phyloP scores from a whole-genome alignment of 1,140 invertebrate genomes.

The Zaprionus nigranus region DNA sequence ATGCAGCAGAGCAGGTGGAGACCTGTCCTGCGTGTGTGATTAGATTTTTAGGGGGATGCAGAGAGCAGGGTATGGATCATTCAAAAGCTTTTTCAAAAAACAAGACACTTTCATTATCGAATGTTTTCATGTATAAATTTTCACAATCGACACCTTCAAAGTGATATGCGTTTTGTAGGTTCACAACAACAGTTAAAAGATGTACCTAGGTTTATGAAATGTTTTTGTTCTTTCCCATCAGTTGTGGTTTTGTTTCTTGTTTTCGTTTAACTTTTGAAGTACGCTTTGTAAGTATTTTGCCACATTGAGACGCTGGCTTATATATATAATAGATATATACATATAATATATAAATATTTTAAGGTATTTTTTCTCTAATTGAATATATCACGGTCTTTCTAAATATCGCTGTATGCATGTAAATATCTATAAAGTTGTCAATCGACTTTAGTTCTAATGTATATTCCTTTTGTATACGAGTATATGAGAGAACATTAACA shows the following conservation, averaged over 20 bases:
- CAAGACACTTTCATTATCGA: slow-evolving; percentile 42
- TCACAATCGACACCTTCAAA: slow-evolving; percentile 60
- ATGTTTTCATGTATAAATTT: slow-evolving; percentile 45
- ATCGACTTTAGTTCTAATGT: slow-evolving; percentile 59
- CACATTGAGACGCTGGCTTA: slow-evolving; percentile 69
- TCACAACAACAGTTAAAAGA: slow-evolving; percentile 72
- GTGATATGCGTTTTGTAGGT: slow-evolving; percentile 76
- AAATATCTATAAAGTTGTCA: slow-evolving; percentile 78
- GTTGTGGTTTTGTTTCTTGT: slow-evolving; percentile 8
- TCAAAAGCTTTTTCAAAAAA: slow-evolving; percentile 37
- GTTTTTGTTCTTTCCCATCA: slow-evolving; percentile 33
- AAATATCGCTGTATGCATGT: slow-evolving; percentile 80
- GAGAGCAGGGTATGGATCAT: background rate
- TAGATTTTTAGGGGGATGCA: background rate
- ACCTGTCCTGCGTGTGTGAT: background rate
- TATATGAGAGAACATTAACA: slow-evolving; percentile 61
- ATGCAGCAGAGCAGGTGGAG: background rate
- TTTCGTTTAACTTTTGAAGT: slow-evolving; percentile 42
- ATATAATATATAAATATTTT: slow-evolving; percentile 66
- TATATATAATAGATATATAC: slow-evolving; percentile 74
- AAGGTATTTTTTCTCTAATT: slow-evolving; percentile 65
- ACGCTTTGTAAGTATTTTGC: slow-evolving; percentile 66
- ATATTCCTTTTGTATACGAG: slow-evolving; percentile 36
- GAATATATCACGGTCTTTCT: slow-evolving; percentile 81
- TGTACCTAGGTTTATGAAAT: slow-evolving; percentile 60